These are phyloP conservation scores for Poecilobothrus nobilitatus DNA, from an alignment of 2,888 invertebrate species.

Conservation along the genomic window DNA sequence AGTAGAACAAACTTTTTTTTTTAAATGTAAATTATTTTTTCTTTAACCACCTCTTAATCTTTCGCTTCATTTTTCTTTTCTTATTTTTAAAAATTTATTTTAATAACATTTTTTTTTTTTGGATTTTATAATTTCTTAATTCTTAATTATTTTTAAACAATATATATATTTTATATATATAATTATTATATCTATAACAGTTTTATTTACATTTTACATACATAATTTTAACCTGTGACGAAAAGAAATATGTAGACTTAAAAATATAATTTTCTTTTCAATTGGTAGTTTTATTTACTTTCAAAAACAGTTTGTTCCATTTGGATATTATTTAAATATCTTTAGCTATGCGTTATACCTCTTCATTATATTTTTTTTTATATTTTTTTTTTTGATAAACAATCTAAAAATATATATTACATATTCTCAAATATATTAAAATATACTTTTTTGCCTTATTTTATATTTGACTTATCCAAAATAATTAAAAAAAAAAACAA, in stretches of 20 bases:
- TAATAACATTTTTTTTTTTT: slow-evolving; percentile 5
- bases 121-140: neutral
- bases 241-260: neutral
- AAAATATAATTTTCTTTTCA: slow-evolving; percentile 23
- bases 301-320: slow-evolving; percentile 18
- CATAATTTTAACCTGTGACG: neutral
- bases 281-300: slow-evolving; percentile 41
- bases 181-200: neutral
- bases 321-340: slow-evolving; percentile 18
- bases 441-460: slow-evolving; percentile 5
- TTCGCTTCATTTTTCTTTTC: neutral
- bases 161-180: neutral
- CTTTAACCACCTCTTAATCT: neutral
- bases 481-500: slow-evolving; percentile 6
- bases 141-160: neutral
- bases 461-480: slow-evolving; percentile 25
- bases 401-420: slow-evolving; percentile 6
- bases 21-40: neutral
- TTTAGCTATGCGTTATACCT: slow-evolving; percentile 22
- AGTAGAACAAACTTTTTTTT: slow-evolving; percentile 4
- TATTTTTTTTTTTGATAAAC: neutral
- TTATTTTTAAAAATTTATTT: neutral
- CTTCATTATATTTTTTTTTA: neutral
- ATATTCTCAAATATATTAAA: slow-evolving; percentile 3
- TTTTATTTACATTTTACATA: neutral